Evolutionary conservation across 1,140 invertebrate species (phyloP), one percentile per base, ranked within the genome.

Genomic region (Copidosoma floridanum): DNA sequence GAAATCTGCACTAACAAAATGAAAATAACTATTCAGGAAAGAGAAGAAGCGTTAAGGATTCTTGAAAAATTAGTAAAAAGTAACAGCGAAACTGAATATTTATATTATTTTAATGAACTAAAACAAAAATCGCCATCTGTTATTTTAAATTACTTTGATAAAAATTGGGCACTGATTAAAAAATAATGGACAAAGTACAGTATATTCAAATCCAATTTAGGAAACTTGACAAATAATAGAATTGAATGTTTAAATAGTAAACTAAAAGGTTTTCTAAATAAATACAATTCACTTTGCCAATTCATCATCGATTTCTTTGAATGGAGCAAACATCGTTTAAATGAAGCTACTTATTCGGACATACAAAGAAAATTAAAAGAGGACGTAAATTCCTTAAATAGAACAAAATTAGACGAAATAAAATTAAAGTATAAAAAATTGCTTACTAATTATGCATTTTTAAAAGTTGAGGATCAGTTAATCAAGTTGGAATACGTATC

Each of bases 1-100:
- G 21, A 56, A 20, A 35, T 65, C 11, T 52, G 41, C 20, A 35
- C 37, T 11, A 11, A 27, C 0, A 62, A 56, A 5, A 48, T 66
- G 29, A 23, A 46, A 20, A 57, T 65, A 2, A 40, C 3, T 5
- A 27, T 12, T 12, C 1, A 0, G 2, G 40, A 63, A 40, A 37
- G 32, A 35, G 32, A 35, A 14, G 14, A 35, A 35, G 32, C 32
- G 14, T 35, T 35, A 35, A 7, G 14, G 6, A 7, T 8, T 14
- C 32, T 35, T 6, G 32, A 35, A 6, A 35, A 35, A 14, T 8
- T 35, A 14, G 32, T 35, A 7, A 35, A 35, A 35, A 35, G 32
- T 35, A 7, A 7, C 7, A 35, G 32, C 14, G 14, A 35, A 35
- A 14, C 7, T 8, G 32, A 7, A 7, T 35, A 35, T 35, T 6